Evolutionary conservation across 1,140 invertebrate genomes (phyloP), one percentile per base, ranked within the genome.

Genomic region (Ips nitidus): DNA sequence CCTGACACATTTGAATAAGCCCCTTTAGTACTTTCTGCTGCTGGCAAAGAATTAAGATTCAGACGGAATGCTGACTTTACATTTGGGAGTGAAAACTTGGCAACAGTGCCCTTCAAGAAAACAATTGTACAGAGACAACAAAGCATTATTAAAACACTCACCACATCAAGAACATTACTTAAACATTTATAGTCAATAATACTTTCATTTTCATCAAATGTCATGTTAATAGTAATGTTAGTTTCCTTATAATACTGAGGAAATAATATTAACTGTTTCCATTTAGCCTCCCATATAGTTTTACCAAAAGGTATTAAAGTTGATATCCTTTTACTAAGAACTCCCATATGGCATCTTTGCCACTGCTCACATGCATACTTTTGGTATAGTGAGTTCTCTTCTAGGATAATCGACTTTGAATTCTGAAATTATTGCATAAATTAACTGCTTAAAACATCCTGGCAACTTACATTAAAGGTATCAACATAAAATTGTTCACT

Each of bases 381-480:
- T 47, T 72, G 50, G 71, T 69, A 78, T 50, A 59, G 45, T 37
- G 41, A n/a, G 59, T 77, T 71, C 66, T 78, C 75, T 43, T 70
- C 59, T 39, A 71, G 8, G 41, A 78, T 76, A 52, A 72, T 72
- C 39, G 66, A 42, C 45, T 74, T 67, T 6, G 67, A 65, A 57
- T 71, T 72, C 75, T 77, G 63, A n/a, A 70, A 73, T 64, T 41
- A 53, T 63, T 8, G 1, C 4, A 69, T 65, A 50, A 52, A 58
- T 61, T 36, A 41, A 39, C 47, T 52, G 56, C 62, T 42, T 52
- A 42, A 36, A 41, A 52, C n/a, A 55, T 37, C 53, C 45, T 70
- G 75, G 3, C 22, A 37, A 60, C 56, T 66, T 65, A 70, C 69
- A 7, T 65, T 53, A 52, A 40, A 70, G n/a, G 65, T 52, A 1